These are phyloP conservation scores for Wasmannia auropunctata DNA, from an alignment of 1,140 invertebrate genomes.

Conservation along the genomic window DNA sequence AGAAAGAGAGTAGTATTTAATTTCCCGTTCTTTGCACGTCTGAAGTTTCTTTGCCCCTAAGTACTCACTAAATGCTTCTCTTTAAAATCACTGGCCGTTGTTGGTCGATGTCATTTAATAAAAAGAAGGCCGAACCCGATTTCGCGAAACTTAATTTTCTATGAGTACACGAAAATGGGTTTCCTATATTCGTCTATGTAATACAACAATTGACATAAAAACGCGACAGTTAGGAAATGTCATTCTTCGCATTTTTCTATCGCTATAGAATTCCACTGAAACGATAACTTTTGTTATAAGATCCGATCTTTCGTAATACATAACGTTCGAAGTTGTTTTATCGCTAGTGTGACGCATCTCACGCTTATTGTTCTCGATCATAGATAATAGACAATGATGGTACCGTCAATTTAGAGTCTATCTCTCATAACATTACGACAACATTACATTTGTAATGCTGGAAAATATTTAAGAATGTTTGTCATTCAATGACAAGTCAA, in stretches of 20 bases:
- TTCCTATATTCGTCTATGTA: not conserved
- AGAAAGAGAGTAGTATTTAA: not conserved
- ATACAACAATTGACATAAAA: not conserved
- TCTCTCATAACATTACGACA: not conserved
- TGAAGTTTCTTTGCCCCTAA: slow-evolving; percentile 26
- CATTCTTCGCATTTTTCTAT: not conserved
- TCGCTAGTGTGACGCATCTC: slow-evolving; percentile 6
- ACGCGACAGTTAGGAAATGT: not conserved
- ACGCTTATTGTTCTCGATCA: not conserved
- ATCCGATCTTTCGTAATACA: not conserved
- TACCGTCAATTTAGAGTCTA: not conserved
- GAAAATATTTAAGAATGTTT: not conserved
- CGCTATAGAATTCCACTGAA: not conserved
- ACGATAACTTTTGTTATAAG: not conserved
- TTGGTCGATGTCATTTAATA: slow-evolving; percentile 37
- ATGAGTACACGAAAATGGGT: not conserved
- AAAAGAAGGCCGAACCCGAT: not conserved
- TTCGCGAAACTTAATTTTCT: not conserved
- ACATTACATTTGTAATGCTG: slow-evolving; percentile 30
- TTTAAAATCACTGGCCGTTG: slow-evolving; percentile 48
- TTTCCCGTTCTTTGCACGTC: not conserved
- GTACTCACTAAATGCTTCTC: slow-evolving; percentile 36
- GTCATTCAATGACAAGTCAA: not conserved
- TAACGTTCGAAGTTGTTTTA: not conserved
- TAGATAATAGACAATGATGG: not conserved